Percentiles rank a stretch among this genome's conserved stretches.
phyloP scores from a whole-genome alignment of 1,140 invertebrate species.

The Tribolium madens region DNA sequence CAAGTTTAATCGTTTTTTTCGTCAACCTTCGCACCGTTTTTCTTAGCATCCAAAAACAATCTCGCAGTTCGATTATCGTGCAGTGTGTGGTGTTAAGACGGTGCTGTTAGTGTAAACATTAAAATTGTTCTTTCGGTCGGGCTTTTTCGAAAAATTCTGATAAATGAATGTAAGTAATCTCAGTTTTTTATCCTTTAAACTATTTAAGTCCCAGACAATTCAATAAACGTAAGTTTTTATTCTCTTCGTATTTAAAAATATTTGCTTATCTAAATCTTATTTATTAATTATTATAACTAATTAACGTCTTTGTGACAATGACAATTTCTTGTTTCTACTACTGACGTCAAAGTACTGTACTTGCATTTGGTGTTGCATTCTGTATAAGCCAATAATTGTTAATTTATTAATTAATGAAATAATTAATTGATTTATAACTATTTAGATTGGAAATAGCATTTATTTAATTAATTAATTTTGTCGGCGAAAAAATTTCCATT shows the following conservation, averaged over 20 bases:
- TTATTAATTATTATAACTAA: neutral
- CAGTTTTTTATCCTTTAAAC: conserved; percentile 10
- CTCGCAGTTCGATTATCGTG: neutral
- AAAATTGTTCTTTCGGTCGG: neutral
- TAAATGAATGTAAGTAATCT: conserved; percentile 3
- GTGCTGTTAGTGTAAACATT: conserved; percentile 3
- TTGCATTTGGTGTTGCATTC: too few relatives aligned
- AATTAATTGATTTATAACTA: too few relatives aligned
- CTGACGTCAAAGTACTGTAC: too few relatives aligned
- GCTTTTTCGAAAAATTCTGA: neutral
- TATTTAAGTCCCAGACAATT: conserved; percentile 5
- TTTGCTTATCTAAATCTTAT: neutral
- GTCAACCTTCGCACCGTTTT: neutral
- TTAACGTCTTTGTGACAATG: neutral
- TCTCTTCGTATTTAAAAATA: conserved; percentile 8
- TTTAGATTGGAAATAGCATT: too few relatives aligned
- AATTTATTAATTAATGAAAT: too few relatives aligned
- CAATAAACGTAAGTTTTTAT: neutral
- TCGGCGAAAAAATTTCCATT: neutral
- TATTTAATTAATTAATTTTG: neutral
- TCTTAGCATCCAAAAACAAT: neutral
- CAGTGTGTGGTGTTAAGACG: neutral
- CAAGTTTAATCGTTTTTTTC: neutral
- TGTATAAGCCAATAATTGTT: too few relatives aligned
- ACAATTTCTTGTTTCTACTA: too few relatives aligned